Evolutionary conservation across 2,797 vertebrate species (phyloP).

Genomic region (Anguilla megastoma): DNA sequence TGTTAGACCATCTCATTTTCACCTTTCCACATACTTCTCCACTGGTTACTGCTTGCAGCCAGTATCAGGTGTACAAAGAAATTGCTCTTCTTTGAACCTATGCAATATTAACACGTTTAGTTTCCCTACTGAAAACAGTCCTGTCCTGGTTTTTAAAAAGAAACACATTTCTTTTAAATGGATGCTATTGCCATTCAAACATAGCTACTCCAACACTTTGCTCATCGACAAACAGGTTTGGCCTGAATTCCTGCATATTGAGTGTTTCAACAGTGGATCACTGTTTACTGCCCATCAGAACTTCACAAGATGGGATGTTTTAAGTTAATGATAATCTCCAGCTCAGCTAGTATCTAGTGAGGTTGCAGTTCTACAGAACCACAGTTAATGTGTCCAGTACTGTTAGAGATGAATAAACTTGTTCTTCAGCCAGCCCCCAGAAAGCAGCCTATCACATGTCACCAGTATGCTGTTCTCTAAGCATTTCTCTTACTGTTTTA

Average conservation of each 20-base stretch:
- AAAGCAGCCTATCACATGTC: neutral
- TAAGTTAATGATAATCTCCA: constrained; percentile 13
- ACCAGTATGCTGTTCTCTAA: neutral
- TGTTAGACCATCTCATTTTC: neutral
- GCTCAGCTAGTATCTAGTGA: neutral
- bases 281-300: neutral
- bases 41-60: neutral
- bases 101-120: neutral
- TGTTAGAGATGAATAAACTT: constrained; percentile 16
- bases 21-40: neutral
- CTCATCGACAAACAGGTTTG: neutral
- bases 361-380: neutral
- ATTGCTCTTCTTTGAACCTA: neutral
- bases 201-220: neutral
- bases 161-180: neutral
- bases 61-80: neutral
- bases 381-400: neutral
- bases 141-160: neutral
- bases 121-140: neutral
- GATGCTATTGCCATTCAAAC: neutral
- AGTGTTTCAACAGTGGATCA: neutral
- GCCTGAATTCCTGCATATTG: neutral
- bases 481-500: constrained; percentile 48
- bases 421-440: neutral
- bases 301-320: neutral